Evolutionary conservation across 2,888 invertebrate species (phyloP), one percentile per base, ranked within the genome.

Genomic region (Rhabditoides inermis): DNA sequence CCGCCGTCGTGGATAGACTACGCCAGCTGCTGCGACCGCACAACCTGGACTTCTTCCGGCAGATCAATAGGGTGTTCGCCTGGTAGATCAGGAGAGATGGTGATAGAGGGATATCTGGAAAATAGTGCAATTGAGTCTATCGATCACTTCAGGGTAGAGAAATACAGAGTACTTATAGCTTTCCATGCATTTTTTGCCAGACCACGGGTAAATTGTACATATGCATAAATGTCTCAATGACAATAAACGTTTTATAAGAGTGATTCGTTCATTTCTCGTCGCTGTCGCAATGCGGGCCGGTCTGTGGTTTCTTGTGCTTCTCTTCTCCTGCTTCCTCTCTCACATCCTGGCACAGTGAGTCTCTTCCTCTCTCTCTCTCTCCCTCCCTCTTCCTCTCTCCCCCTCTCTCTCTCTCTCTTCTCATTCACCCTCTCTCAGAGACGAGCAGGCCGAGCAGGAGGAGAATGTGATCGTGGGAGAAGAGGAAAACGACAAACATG

Each of bases 11-110:
- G 6, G 20, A 41, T 15, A 45, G 53, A 22, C 55, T 74, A 1
- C 35, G 49, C 1, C 45, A 51, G 10, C 55, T 57, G 20, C 63
- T 75, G 47, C 49, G 45, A 36, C 55, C 59, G 1, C 60, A 62
- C 48, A 73, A 73, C 53, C 46, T 58, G n/a, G 55, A 60, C 30
- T 75, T 73, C 42, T 73, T 66, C 51, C 45, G 47, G 25, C 51
- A 69, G 40, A 60, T 72, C 40, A 67, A 66, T 44, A 42, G 56
- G n/a, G 53, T 46, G 2, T 68, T 59, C 28, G 40, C 28, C 2
- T 64, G 64, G 64, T 57, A 60, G 40, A 18, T 42, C 26, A 18
- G 54, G 36, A 50, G 26, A 37, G 53, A 46, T 25, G 41, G 22
- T 45, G 1, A 28, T 25, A 30, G 40, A 45, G 45, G 54, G 54